Evolutionary conservation across 2,797 vertebrate genomes (phyloP), one percentile per base, ranked within the genome.

Genomic region (Furcifer pardalis): DNA sequence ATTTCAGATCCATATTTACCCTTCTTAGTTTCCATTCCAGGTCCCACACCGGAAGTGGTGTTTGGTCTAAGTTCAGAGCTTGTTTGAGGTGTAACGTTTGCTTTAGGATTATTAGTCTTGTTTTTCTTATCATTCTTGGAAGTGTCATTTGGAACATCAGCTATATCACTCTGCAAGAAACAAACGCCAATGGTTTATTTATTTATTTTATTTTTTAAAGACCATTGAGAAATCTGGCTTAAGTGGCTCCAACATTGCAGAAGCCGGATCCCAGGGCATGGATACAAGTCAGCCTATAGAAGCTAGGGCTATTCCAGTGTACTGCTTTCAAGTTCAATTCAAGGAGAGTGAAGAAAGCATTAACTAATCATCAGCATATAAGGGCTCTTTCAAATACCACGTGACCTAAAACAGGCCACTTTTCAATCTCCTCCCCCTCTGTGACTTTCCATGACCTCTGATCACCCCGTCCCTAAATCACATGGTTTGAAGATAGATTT

Each of bases 81-180:
- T 85, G 96, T 96, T 94, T 99, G 98, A 2, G 98, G 98, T 0
- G 98, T 98, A 71, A 99, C 97, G 0, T 88, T 99, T 73, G 97
- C 91, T 96, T 99, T 99, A 87, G 97, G 94, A 59, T 97, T 97
- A 90, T 96, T 98, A 52, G 96, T 94, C 91, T 98, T 98, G 88
- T 98, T 98, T 95, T 99, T 99, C 88, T 97, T 99, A 84, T 99
- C 98, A 0, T 98, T 99, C 96, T 98, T 99, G 1, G 97, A 97
- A 81, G 96, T 97, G 94, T 99, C 98, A 77, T 97, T 99, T 92
- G 98, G 98, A 90, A 99, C 98, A 21, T 99, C 99, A 1, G 98
- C 98, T 83, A 99, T 99, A 91, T 99, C 99, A 74, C 98, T 99
- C 99, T 99, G 90, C 69, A 96, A 90, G 69, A 94, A 91, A 88